These are phyloP conservation scores for Lottia scabra DNA, from an alignment of 2,888 invertebrate genomes.

Conservation along the genomic window DNA sequence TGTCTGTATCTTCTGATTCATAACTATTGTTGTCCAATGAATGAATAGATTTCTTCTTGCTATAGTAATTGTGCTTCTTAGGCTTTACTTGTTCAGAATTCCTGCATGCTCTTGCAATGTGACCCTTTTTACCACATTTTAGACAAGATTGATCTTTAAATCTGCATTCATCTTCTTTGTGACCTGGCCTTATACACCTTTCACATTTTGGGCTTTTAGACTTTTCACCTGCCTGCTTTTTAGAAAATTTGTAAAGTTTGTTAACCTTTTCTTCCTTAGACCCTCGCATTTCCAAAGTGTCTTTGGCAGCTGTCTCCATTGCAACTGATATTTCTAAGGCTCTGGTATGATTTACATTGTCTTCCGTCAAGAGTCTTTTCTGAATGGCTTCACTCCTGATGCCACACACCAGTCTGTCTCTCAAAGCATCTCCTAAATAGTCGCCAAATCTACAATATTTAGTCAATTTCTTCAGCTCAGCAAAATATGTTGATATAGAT, in stretches of 20 bases:
- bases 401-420: not conserved
- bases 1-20: not conserved
- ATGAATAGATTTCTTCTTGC: no score
- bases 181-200: not conserved
- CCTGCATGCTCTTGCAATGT: not conserved
- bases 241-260: not conserved
- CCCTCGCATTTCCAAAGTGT: not conserved
- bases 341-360: not conserved
- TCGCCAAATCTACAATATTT: not conserved
- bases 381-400: not conserved
- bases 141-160: not conserved
- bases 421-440: not conserved
- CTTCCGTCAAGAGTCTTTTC: not conserved
- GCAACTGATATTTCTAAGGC: not conserved
- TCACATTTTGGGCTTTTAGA: not conserved
- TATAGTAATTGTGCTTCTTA: no score
- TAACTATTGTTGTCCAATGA: no score
- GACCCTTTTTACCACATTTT: not conserved
- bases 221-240: not conserved
- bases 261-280: not conserved
- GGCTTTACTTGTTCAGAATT: no score
- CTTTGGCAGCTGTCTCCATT: not conserved
- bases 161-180: not conserved
- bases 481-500: not conserved
- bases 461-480: not conserved